Conservation (phyloP, 2,797 vertebrate genomes). For the Podarcis siculus region DNA sequence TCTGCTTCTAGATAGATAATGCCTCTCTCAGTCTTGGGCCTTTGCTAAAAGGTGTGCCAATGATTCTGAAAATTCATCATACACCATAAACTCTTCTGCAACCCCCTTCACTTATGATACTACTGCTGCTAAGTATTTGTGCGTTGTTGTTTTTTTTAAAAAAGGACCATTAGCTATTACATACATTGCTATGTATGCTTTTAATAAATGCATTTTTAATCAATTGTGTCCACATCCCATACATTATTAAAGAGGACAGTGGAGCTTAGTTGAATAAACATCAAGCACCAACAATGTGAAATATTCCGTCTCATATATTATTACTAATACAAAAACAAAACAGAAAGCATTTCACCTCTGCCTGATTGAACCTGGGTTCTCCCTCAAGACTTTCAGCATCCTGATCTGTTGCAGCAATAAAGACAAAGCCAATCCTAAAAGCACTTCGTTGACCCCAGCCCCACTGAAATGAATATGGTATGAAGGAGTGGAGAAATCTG, state of each 20-base stretch:
- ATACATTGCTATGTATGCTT: constrained; percentile 44
- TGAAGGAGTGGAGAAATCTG: neutral
- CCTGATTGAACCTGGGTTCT: constrained; percentile 50
- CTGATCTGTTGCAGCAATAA: neutral
- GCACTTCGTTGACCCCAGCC: neutral
- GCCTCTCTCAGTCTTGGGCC: no score
- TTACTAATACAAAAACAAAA: constrained; percentile 52
- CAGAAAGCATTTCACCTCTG: constrained; percentile 62
- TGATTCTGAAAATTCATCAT: neutral
- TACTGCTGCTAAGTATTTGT: neutral
- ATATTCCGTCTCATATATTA: constrained; percentile 65
- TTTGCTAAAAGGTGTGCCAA: neutral
- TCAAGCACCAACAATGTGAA: constrained; percentile 64
- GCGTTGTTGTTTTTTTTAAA: neutral
- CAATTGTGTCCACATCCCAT: constrained; percentile 69
- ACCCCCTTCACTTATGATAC: neutral
- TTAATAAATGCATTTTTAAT: constrained; percentile 54
- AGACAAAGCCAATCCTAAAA: neutral
- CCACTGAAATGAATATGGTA: neutral
- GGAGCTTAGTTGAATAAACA: constrained; percentile 62
- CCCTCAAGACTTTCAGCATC: neutral
- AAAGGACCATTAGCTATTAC: constrained; percentile 31
- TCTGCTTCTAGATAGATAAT: neutral
- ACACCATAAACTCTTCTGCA: neutral
- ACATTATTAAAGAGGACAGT: constrained; percentile 66